Evolutionary conservation across 2,888 invertebrate genomes (phyloP).

Genomic region (Andrena flavipes): DNA sequence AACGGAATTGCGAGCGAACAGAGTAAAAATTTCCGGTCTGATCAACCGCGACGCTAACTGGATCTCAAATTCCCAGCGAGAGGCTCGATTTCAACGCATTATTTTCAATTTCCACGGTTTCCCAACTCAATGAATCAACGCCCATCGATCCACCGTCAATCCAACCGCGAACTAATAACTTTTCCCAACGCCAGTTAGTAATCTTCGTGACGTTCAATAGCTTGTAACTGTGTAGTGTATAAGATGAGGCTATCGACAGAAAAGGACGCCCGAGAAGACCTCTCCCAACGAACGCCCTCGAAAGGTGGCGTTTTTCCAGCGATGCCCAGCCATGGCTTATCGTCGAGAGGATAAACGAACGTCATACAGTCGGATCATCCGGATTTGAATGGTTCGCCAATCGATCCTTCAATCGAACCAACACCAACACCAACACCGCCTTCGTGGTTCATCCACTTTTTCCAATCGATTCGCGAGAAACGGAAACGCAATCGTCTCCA

Average conservation of each 20-base stretch:
- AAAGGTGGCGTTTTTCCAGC: slow-evolving; percentile 45
- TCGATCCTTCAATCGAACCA: slow-evolving; percentile 55
- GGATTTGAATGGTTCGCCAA: slow-evolving; percentile 59
- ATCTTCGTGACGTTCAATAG: slow-evolving; percentile 51
- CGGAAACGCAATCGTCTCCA: slow-evolving; percentile 8
- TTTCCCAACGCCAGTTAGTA: slow-evolving; percentile 48
- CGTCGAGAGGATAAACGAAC: slow-evolving; percentile 68
- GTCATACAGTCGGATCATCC: slow-evolving; percentile 73
- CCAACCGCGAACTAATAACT: slow-evolving; percentile 54
- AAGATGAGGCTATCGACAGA: slow-evolving; percentile 19
- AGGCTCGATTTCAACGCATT: slow-evolving; percentile 36
- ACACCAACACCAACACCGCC: background rate
- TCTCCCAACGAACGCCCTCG: slow-evolving; percentile 23
- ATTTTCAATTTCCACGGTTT: slow-evolving; percentile 49
- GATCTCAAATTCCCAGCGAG: slow-evolving; percentile 13
- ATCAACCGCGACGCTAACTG: background rate
- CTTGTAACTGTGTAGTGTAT: slow-evolving; percentile 26
- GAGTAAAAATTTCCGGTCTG: slow-evolving; percentile 25
- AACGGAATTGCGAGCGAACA: slow-evolving; percentile 28
- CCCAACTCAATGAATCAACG: slow-evolving; percentile 48
- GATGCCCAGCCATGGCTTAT: slow-evolving; percentile 59
- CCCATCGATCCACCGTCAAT: slow-evolving; percentile 33
- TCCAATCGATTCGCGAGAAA: background rate
- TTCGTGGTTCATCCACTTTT: slow-evolving; percentile 24
- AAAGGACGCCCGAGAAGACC: slow-evolving; percentile 18